phyloP scores from a whole-genome alignment of 2,888 invertebrate species.

The Rhodophaea formosa region DNA sequence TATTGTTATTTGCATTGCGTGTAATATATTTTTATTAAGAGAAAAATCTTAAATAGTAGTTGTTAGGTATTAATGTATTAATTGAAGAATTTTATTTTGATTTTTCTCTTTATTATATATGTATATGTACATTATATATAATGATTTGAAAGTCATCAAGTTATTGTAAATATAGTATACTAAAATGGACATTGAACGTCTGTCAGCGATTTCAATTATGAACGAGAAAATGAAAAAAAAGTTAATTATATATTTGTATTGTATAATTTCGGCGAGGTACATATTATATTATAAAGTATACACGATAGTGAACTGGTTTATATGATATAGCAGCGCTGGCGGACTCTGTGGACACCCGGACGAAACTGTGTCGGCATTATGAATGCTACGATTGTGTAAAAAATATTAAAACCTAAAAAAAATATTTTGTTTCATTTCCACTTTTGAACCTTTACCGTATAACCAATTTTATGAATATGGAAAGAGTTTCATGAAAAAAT shows the following conservation, averaged over 20 bases:
- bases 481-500: no score
- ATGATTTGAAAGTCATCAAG: conserved; percentile 74
- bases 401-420: conserved; percentile 81
- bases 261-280: conserved; percentile 64
- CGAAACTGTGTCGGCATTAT: conserved; percentile 78
- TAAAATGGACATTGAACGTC: conserved; percentile 60
- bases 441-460: not conserved
- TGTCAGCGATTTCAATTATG: conserved; percentile 61
- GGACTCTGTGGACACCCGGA: conserved; percentile 52
- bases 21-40: conserved; percentile 80
- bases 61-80: conserved; percentile 79
- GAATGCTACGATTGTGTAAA: conserved; percentile 83
- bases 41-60: conserved; percentile 78
- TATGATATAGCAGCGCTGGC: conserved; percentile 59
- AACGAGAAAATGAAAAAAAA: conserved; percentile 41
- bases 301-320: conserved; percentile 57
- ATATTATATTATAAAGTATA: conserved; percentile 49
- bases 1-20: conserved; percentile 75
- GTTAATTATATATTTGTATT: conserved; percentile 75
- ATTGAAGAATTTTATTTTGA: conserved; percentile 80
- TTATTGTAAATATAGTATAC: conserved; percentile 76
- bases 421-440: conserved; percentile 63
- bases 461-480: no score
- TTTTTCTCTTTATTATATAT: conserved; percentile 78
- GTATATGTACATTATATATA: conserved; percentile 76